Percentiles rank a stretch among this genome's conserved stretches.
These are phyloP conservation scores for Carabus problematicus DNA, from an alignment of 2,888 invertebrate species.

Conservation along the genomic window DNA sequence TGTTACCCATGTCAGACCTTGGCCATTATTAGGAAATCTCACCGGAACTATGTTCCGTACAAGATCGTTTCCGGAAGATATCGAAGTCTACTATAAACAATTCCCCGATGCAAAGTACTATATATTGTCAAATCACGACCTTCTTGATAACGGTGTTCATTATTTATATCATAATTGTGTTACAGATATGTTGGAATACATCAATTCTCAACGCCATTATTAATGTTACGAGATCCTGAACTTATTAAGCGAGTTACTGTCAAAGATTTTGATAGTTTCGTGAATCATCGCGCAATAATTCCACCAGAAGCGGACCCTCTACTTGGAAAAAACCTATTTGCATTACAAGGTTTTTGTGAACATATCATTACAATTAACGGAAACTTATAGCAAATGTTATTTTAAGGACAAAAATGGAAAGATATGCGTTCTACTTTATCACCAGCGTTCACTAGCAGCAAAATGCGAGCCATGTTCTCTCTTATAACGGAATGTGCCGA, in stretches of 20 bases:
- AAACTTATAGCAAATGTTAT: background rate
- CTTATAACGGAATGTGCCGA: conserved; percentile 51
- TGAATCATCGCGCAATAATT: conserved; percentile 28
- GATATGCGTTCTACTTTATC: conserved; percentile 54
- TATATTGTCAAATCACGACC: conserved; percentile 15
- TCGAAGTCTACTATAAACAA: conserved; percentile 6
- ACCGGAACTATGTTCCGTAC: conserved; percentile 4
- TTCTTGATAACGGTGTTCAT: conserved; percentile 3
- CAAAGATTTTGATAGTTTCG: conserved; percentile 36
- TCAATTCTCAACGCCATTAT: conserved; percentile 23
- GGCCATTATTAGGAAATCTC: conserved; percentile 31
- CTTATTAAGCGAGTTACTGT: conserved; percentile 35
- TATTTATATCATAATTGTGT: background rate
- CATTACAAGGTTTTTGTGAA: conserved; percentile 25
- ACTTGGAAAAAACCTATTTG: conserved; percentile 34
- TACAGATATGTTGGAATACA: conserved; percentile 37
- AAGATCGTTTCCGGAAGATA: conserved; percentile 5
- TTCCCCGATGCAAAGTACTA: conserved; percentile 34
- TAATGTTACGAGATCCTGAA: conserved; percentile 35
- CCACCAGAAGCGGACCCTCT: conserved; percentile 35
- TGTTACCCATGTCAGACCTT: conserved; percentile 14
- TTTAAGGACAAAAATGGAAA: conserved; percentile 51
- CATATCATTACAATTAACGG: background rate
- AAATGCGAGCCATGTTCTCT: conserved; percentile 52
- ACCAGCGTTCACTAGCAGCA: conserved; percentile 53